Percentiles rank a stretch among this genome's conserved stretches.
Evolutionary conservation across 2,797 vertebrate genomes (phyloP).

Genomic region (Urocyon cinereoargenteus): DNA sequence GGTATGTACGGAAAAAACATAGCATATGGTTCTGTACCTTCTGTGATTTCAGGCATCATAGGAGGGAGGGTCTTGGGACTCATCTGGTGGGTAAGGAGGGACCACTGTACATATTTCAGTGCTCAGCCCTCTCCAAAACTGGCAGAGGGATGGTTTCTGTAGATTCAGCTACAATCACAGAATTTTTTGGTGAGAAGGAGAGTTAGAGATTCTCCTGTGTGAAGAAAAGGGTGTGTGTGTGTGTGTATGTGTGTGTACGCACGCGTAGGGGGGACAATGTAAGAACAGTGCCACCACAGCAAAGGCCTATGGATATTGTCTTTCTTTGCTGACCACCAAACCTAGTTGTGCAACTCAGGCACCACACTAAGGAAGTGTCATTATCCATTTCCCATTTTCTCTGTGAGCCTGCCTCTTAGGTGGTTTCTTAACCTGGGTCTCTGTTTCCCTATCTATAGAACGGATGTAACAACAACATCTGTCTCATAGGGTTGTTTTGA

Average conservation of each 20-base stretch:
- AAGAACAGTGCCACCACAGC: background rate
- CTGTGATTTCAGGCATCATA: background rate
- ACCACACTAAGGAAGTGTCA: background rate
- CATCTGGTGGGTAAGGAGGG: too few species aligned
- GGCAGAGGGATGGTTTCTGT: background rate
- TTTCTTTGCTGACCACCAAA: background rate
- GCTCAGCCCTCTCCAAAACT: background rate
- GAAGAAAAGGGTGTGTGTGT: background rate
- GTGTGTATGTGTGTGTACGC: background rate
- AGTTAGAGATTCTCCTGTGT: background rate
- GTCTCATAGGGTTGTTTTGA: background rate
- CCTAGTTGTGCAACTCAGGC: background rate
- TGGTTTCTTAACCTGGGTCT: background rate
- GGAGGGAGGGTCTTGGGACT: background rate
- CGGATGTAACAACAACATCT: background rate
- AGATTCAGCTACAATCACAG: background rate
- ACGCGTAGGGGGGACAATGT: too few species aligned
- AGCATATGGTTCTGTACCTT: background rate
- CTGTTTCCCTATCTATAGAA: background rate
- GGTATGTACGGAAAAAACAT: background rate
- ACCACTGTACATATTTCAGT: background rate
- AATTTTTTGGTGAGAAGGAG: background rate
- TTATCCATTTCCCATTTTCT: background rate
- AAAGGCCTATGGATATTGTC: background rate
- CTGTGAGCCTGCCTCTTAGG: background rate